A percentile compares a stretch with the other conserved stretches of the same genome.
Evolutionary conservation across 2,797 vertebrate species (phyloP).

Genomic region (Sebastes oblongus): DNA sequence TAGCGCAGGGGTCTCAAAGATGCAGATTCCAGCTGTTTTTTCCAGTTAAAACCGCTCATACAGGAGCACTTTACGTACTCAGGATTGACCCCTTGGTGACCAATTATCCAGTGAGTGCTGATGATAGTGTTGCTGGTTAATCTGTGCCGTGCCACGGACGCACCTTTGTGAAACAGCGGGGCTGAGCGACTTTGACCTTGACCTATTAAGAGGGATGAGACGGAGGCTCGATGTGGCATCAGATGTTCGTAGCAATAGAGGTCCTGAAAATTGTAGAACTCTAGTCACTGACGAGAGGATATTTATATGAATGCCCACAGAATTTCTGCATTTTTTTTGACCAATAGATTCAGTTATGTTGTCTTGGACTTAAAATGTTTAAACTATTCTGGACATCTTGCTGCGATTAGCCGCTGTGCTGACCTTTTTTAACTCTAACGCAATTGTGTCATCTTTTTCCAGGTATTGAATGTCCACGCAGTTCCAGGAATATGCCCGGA

Average conservation of each 20-base stretch:
- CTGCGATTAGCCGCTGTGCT: conserved; percentile 16
- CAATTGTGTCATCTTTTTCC: conserved; percentile 28
- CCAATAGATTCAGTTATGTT: neutral
- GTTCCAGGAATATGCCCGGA: conserved; percentile 89
- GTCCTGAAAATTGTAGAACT: neutral
- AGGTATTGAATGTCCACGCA: conserved; percentile 97
- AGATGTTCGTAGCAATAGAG: neutral
- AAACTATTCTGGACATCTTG: neutral
- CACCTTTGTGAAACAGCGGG: conserved; percentile 11
- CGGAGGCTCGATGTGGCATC: neutral
- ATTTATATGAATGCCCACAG: neutral
- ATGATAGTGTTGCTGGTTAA: neutral
- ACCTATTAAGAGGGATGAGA: conserved; percentile 25
- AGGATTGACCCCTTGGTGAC: conserved; percentile 13
- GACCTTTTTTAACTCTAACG: conserved; percentile 26
- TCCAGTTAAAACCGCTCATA: conserved; percentile 3
- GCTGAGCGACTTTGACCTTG: conserved; percentile 22
- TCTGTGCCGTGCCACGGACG: neutral
- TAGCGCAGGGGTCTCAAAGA: neutral
- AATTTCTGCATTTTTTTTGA: neutral
- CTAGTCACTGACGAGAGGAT: neutral
- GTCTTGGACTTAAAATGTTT: neutral
- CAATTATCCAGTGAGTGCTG: conserved; percentile 30
- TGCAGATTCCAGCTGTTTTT: neutral
- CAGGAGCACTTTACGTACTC: neutral